phyloP scores from a whole-genome alignment of 1,140 invertebrate species.

The Rhysida immarginata region DNA sequence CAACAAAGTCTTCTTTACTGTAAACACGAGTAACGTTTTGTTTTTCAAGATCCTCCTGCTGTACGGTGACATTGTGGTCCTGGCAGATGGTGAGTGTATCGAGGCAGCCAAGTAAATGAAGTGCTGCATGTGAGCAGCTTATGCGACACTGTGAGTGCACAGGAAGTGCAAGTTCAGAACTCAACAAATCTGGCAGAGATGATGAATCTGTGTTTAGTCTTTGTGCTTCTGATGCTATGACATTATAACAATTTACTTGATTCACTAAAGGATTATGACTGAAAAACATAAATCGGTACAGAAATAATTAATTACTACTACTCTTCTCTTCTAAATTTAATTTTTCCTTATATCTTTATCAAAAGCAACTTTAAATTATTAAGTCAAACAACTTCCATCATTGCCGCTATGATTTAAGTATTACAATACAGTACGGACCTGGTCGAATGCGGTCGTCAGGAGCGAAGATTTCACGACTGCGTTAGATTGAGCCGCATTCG shows the following conservation, averaged over 20 bases:
- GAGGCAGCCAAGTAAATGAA: constrained; percentile 74
- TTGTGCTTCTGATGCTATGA: constrained; percentile 49
- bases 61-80: constrained; percentile 40
- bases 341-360: no score
- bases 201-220: not conserved
- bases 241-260: constrained; percentile 64
- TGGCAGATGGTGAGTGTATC: constrained; percentile 73
- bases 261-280: constrained; percentile 49
- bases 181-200: constrained; percentile 37
- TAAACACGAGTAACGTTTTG: constrained; percentile 35
- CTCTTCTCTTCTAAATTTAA: no score
- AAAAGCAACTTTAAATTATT: no score
- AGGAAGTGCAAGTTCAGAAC: constrained; percentile 64
- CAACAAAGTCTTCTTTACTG: constrained; percentile 62
- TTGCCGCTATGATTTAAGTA: no score
- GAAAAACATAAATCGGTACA: no score
- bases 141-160: constrained; percentile 45
- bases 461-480: no score
- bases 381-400: no score
- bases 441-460: no score
- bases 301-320: no score
- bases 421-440: no score
- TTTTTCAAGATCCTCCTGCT: constrained; percentile 26
- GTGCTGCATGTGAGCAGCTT: constrained; percentile 44
- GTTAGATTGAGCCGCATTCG: no score